Evolutionary conservation across 2,888 invertebrate species (phyloP).

Genomic region (Loripinus fragilis): DNA sequence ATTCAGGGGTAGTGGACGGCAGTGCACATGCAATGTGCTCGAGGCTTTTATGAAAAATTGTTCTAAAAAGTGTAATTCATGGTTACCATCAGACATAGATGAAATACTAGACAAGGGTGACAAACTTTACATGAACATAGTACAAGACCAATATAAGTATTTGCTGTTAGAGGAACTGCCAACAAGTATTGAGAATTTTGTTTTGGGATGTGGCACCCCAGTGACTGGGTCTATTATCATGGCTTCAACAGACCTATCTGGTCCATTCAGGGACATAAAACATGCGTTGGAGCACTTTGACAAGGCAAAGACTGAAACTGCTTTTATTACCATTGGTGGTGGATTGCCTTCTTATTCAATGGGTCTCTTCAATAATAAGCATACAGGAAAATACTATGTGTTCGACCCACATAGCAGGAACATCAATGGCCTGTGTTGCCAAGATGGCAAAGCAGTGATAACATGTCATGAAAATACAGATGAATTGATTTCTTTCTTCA

Average conservation of each 20-base stretch:
- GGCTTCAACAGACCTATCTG: not conserved
- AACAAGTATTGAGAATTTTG: not conserved
- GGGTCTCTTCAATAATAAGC: not conserved
- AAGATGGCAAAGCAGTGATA: not conserved
- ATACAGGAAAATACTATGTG: not conserved
- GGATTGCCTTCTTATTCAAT: not conserved
- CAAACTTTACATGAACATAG: not conserved
- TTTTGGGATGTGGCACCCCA: too few relatives aligned
- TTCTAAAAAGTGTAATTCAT: not conserved
- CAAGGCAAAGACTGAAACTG: not conserved
- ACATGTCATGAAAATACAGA: not conserved
- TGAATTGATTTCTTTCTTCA: not conserved
- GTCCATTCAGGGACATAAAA: not conserved
- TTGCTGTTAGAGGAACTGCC: not conserved
- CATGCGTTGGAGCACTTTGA: not conserved
- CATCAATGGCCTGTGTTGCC: not conserved
- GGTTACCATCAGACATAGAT: not conserved
- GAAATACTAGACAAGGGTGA: not conserved
- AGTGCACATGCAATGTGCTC: constrained; percentile 2
- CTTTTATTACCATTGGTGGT: not conserved
- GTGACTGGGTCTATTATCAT: too few relatives aligned
- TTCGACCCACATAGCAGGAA: constrained; percentile 2
- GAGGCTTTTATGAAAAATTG: not conserved
- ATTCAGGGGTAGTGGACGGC: not conserved
- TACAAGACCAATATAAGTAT: not conserved